Percentiles rank a stretch among this genome's conserved stretches.
Conservation (phyloP, 2,888 invertebrate species). For the Papilio demoleus region DNA sequence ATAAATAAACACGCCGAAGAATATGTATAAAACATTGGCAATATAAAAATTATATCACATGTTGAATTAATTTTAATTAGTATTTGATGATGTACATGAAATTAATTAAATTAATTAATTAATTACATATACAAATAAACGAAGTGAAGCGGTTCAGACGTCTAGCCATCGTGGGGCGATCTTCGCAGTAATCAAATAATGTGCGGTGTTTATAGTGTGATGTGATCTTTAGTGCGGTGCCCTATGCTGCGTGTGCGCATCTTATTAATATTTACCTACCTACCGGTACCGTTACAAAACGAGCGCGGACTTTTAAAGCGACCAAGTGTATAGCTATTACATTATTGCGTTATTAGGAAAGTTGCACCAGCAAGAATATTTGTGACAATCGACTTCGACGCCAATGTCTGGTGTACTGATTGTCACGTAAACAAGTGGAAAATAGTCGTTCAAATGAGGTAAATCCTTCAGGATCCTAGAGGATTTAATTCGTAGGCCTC, state of each 20-base stretch:
- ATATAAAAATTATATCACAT: neutral
- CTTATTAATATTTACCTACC: constrained; percentile 36
- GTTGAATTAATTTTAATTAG: neutral
- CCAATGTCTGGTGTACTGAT: no score
- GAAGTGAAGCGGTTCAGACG: neutral
- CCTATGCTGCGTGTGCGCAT: constrained; percentile 36
- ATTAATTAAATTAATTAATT: constrained; percentile 47
- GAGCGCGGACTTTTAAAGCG: constrained; percentile 24
- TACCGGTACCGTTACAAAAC: constrained; percentile 27
- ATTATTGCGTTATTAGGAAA: neutral
- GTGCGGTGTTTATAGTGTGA: constrained; percentile 67
- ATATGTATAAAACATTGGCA: neutral
- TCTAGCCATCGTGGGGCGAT: constrained; percentile 53
- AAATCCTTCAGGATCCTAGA: no score
- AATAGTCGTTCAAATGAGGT: no score
- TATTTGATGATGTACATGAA: neutral
- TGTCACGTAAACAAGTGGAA: no score
- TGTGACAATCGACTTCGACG: no score
- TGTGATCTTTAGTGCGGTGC: constrained; percentile 57
- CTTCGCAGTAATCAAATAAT: constrained; percentile 61
- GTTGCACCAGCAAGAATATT: no score
- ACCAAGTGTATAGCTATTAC: neutral
- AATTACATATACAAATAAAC: constrained; percentile 17
- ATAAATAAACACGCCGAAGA: no score
- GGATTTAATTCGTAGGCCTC: no score